Percentiles rank a stretch among this genome's conserved stretches.
Conservation (phyloP, 2,888 invertebrate genomes). For the Julus scandinavius region DNA sequence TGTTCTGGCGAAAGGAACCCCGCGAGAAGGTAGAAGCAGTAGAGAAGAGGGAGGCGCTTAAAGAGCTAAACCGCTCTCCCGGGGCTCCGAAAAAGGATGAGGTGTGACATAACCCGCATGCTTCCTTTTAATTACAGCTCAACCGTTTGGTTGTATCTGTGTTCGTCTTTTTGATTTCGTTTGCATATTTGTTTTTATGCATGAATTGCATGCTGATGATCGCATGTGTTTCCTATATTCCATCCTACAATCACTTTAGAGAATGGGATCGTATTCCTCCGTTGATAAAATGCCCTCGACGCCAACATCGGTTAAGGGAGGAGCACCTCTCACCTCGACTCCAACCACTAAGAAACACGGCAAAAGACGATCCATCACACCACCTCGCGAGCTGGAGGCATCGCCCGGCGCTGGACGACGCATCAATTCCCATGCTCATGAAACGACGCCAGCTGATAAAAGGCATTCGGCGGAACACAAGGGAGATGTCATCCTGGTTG, state of each 20-base stretch:
- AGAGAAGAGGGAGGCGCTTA: constrained; percentile 66
- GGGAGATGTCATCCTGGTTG: background rate
- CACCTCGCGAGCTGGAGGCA: constrained; percentile 16
- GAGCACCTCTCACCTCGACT: constrained; percentile 15
- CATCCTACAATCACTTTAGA: constrained; percentile 48
- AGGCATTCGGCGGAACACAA: background rate
- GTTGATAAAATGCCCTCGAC: constrained; percentile 43
- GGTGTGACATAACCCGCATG: constrained; percentile 55
- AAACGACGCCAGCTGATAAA: background rate
- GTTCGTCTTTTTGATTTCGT: background rate
- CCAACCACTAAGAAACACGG: constrained; percentile 29
- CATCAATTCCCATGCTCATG: background rate
- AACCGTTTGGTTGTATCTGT: constrained; percentile 39
- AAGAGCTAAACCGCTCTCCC: constrained; percentile 55
- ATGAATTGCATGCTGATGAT: constrained; percentile 54
- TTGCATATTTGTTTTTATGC: constrained; percentile 51
- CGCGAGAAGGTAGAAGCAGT: constrained; percentile 70
- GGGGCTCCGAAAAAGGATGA: constrained; percentile 56
- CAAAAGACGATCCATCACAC: background rate
- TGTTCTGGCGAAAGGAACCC: constrained; percentile 58
- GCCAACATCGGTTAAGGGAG: constrained; percentile 41
- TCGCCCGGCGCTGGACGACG: constrained; percentile 4
- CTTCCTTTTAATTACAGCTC: constrained; percentile 15
- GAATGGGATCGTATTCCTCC: constrained; percentile 51
- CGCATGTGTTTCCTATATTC: constrained; percentile 52